A percentile compares a stretch with the other conserved stretches of the same genome.
These are phyloP conservation scores for Hoplostethus atlanticus DNA, from an alignment of 2,797 vertebrate genomes.

Conservation along the genomic window DNA sequence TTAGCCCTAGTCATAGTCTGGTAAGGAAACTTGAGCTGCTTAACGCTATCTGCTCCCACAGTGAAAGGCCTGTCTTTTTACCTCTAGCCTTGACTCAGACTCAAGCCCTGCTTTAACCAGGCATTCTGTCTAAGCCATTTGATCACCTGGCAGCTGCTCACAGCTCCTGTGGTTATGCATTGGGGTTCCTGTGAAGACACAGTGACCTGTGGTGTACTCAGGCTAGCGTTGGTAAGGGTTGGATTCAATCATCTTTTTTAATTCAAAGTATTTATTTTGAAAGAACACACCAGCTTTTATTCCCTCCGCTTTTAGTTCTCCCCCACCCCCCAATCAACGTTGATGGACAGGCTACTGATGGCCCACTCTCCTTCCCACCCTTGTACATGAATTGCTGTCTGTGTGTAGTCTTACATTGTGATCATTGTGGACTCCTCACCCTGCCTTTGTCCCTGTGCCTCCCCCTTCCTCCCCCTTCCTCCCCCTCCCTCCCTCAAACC, in stretches of 20 bases:
- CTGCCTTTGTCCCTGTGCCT: conserved; percentile 33
- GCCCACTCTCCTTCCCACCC: conserved; percentile 17
- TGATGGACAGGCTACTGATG: background rate
- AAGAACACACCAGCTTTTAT: background rate
- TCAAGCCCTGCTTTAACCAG: background rate
- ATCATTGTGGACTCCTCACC: conserved; percentile 47
- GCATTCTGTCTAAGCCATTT: background rate
- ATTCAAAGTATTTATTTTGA: background rate
- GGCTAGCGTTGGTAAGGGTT: no score
- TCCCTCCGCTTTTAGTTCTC: conserved; percentile 5
- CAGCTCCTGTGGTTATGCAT: conserved; percentile 6
- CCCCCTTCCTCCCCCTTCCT: background rate
- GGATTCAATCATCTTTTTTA: no score
- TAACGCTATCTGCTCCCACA: conserved; percentile 11
- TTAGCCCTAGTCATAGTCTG: conserved; percentile 11
- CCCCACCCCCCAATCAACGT: background rate
- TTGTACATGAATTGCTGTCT: conserved; percentile 40
- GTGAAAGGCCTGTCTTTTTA: background rate
- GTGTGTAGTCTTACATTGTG: conserved; percentile 58
- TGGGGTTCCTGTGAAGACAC: background rate
- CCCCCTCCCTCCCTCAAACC: conserved; percentile 61
- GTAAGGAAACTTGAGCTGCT: conserved; percentile 24
- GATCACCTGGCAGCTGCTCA: conserved; percentile 19
- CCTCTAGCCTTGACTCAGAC: conserved; percentile 7
- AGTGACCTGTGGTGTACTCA: background rate